These are phyloP conservation scores for Knipowitschia caucasica DNA, from an alignment of 2,797 vertebrate genomes.

Conservation along the genomic window DNA sequence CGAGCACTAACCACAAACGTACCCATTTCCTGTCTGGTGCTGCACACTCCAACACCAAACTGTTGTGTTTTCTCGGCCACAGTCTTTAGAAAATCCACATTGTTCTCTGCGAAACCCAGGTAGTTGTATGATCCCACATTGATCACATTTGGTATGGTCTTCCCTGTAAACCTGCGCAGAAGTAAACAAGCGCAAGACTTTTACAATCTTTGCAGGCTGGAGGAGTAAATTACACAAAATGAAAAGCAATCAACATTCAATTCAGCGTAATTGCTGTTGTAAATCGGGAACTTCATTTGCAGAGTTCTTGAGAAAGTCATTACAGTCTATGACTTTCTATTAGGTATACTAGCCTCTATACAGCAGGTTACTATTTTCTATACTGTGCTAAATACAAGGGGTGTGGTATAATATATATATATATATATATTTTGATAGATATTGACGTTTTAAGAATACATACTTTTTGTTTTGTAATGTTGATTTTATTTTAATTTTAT, in stretches of 20 bases:
- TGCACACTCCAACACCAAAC: conserved; percentile 85
- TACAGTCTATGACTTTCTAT: too few relatives aligned
- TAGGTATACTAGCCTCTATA: too few relatives aligned
- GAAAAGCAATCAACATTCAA: conserved; percentile 29
- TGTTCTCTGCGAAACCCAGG: conserved; percentile 88
- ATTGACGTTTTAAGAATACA: too few relatives aligned
- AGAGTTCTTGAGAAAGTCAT: conserved; percentile 13
- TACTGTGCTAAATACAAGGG: too few relatives aligned
- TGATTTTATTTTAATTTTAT: too few relatives aligned
- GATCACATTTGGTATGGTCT: conserved; percentile 83
- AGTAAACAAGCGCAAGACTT: conserved; percentile 16
- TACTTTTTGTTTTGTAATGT: too few relatives aligned
- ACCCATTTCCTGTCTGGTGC: conserved; percentile 93
- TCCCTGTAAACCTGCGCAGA: conserved; percentile 85
- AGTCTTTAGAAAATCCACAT: conserved; percentile 81
- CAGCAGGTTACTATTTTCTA: too few relatives aligned
- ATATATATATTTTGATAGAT: too few relatives aligned
- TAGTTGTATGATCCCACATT: conserved; percentile 98
- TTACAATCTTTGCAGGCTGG: not conserved
- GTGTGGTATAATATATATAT: too few relatives aligned
- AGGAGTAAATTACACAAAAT: conserved; percentile 11
- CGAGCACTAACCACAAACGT: conserved; percentile 47
- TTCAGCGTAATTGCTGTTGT: conserved; percentile 23
- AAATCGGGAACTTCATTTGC: conserved; percentile 10
- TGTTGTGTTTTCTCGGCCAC: conserved; percentile 74